A percentile compares a stretch with the other conserved stretches of the same genome.
These are phyloP conservation scores for Calliopsis andreniformis DNA, from an alignment of 1,140 invertebrate species.

Conservation along the genomic window DNA sequence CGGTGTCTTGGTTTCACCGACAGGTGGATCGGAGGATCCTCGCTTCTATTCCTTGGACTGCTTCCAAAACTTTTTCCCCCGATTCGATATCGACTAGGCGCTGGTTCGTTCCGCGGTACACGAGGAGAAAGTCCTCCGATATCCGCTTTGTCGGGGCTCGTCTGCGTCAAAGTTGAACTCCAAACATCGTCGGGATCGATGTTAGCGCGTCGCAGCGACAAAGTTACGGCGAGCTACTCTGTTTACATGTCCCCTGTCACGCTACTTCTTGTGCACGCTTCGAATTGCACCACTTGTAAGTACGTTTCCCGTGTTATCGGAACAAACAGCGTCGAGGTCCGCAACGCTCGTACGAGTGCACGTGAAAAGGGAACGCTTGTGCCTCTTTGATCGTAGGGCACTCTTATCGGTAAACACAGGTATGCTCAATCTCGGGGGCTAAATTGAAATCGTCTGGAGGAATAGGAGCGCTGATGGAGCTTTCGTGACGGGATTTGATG, in stretches of 20 bases:
- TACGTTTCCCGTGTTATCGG: neutral
- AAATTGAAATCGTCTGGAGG: slow-evolving; percentile 12
- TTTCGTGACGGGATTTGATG: slow-evolving; percentile 42
- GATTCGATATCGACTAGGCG: neutral
- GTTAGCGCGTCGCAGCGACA: neutral
- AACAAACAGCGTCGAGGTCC: too few relatives aligned
- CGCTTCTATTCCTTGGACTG: slow-evolving; percentile 10
- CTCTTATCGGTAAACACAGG: neutral
- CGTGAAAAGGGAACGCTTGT: neutral
- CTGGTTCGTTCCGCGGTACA: neutral
- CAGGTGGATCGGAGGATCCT: slow-evolving; percentile 38
- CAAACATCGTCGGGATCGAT: neutral
- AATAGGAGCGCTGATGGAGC: neutral
- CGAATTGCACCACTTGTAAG: neutral
- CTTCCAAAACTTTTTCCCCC: slow-evolving; percentile 12
- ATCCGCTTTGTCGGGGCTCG: neutral
- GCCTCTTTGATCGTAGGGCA: neutral
- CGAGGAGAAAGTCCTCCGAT: neutral
- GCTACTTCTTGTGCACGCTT: neutral
- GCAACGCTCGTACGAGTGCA: too few relatives aligned
- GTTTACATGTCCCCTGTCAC: slow-evolving; percentile 7
- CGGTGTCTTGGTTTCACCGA: slow-evolving; percentile 6
- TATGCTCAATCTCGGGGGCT: neutral
- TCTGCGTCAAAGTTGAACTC: neutral
- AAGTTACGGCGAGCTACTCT: neutral